These are phyloP conservation scores for Platyura marginata DNA, from an alignment of 1,140 invertebrate species.

Conservation along the genomic window DNA sequence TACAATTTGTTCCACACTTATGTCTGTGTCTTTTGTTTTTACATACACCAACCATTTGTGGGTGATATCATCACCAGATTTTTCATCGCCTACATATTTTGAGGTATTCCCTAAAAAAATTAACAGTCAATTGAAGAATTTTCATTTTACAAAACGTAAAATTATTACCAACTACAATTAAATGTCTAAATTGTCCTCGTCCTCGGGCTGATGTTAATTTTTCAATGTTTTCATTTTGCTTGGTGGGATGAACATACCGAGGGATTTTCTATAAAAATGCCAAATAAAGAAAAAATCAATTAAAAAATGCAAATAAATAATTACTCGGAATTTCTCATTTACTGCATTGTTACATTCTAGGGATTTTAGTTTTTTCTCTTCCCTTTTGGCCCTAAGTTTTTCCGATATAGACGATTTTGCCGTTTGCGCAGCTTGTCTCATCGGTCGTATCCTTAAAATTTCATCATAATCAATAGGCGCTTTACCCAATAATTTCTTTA, in stretches of 20 bases:
- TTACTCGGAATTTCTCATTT: conserved; percentile 5
- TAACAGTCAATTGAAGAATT: neutral
- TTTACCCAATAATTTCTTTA: conserved; percentile 45
- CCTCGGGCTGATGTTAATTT: conserved; percentile 12
- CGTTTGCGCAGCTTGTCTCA: conserved; percentile 25
- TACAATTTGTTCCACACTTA: conserved; percentile 39
- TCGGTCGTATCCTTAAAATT: conserved; percentile 21
- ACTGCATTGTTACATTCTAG: neutral
- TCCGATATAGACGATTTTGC: conserved; percentile 11
- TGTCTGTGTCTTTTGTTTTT: conserved; percentile 31
- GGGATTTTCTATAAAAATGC: conserved; percentile 19
- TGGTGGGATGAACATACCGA: conserved; percentile 17
- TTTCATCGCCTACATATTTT: conserved; percentile 54
- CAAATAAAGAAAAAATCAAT: conserved; percentile 13
- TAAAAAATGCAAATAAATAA: conserved; percentile 15
- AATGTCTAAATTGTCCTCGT: conserved; percentile 18
- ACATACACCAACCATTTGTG: conserved; percentile 87
- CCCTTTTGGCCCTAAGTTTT: conserved; percentile 9
- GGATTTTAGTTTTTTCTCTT: conserved; percentile 9
- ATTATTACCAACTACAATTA: conserved; percentile 1
- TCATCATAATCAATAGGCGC: conserved; percentile 25
- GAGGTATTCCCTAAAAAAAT: conserved; percentile 70
- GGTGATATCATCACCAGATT: conserved; percentile 45
- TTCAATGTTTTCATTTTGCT: conserved; percentile 4
- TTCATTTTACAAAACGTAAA: neutral